Evolutionary conservation across 2,888 invertebrate species (phyloP), one percentile per base, ranked within the genome.

Genomic region (Ophioninae sp.): DNA sequence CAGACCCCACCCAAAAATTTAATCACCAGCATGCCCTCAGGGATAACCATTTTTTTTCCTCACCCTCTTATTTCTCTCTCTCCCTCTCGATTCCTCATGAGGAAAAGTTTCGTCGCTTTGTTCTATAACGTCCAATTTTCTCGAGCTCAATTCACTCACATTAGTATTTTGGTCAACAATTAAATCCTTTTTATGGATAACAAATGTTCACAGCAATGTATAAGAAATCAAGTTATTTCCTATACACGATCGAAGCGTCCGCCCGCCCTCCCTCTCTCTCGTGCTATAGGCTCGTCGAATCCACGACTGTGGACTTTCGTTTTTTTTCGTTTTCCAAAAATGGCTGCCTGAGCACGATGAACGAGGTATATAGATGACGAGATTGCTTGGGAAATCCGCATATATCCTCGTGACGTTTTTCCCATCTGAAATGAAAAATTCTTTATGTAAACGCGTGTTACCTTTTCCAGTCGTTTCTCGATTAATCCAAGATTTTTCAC

Each of bases 91-190:
- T 63, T n/a, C 13, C 9, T 30, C 59, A 69, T 68, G 20, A 68
- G 71, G 69, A 58, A 73, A 67, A 61, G 22, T 69, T 68, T 78
- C 58, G 39, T 69, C 56, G 77, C 78, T 78, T 39, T 44, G 20
- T 64, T 78, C 59, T 68, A 41, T 81, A 77, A 81, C 73, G 82
- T 67, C 83, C 69, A 72, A 67, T 67, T 5, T 51, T 72, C 83
- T 86, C 77, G 85, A 86, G 83, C 83, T 88, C 88, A 88, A 89
- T 88, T 88, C 90, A 91, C 91, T 91, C 91, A 91, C 91, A 91
- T 91, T 89, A 85, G 59, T 76, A 65, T 64, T 71, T 86, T 86
- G 85, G 87, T 88, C 86, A 87, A 90, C 80, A 89, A 91, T 88
- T 88, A 88, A 88, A 88, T 90, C 89, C 91, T 87, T 89, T 88